These are phyloP conservation scores for Tinea trinotella DNA, from an alignment of 2,888 invertebrate genomes.

Conservation along the genomic window DNA sequence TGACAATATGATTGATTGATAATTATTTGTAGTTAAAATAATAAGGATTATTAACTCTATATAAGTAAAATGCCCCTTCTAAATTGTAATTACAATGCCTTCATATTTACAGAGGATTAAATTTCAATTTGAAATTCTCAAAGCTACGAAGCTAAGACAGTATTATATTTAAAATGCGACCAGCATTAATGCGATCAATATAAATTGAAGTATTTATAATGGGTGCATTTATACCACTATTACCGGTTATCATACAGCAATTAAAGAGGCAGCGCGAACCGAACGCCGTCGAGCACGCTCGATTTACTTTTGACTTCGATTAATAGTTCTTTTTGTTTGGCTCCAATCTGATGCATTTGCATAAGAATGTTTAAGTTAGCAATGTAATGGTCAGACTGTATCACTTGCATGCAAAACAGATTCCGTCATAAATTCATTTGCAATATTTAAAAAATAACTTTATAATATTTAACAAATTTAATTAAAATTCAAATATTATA, in stretches of 20 bases:
- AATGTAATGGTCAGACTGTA: slow-evolving; percentile 28
- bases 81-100: no score
- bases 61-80: no score
- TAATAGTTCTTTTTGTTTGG: slow-evolving; percentile 56
- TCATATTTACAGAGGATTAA: slow-evolving; percentile 28
- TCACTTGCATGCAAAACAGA: slow-evolving; percentile 15
- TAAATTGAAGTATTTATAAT: slow-evolving; percentile 46
- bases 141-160: slow-evolving; percentile 23
- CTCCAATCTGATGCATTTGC: slow-evolving; percentile 53
- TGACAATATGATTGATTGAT: no score
- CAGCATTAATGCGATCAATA: slow-evolving; percentile 38
- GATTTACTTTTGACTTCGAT: slow-evolving; percentile 59
- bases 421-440: neutral
- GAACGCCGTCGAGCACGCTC: slow-evolving; percentile 41
- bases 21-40: no score
- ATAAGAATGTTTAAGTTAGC: slow-evolving; percentile 48
- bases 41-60: no score
- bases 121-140: slow-evolving; percentile 38
- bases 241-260: slow-evolving; percentile 58
- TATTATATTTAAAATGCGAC: slow-evolving; percentile 19
- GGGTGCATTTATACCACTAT: slow-evolving; percentile 54
- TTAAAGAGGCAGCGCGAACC: slow-evolving; percentile 53
- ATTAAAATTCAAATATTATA: neutral
- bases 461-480: neutral
- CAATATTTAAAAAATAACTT: neutral